Evolutionary conservation across 2,113 vertebrate species (phyloP), one percentile per base, ranked within the genome.

Genomic region (Nymphicus hollandicus): DNA sequence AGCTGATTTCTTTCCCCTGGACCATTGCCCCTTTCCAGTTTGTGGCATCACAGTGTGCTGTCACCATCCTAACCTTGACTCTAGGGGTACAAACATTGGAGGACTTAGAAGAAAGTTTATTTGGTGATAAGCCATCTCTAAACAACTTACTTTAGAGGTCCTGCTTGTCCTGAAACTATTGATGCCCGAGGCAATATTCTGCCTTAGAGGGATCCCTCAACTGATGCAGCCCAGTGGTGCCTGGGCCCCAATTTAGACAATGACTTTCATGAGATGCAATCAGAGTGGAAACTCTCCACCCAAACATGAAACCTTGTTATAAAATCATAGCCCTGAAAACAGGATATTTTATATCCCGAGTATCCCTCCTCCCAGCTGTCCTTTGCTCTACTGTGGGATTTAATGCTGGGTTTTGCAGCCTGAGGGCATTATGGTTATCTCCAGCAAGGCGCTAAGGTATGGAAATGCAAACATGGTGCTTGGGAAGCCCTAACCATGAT

Each of bases 1-100:
- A 39, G 27, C 3, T 9, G 25, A 63, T 69, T 58, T 11, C 29
- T 86, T 50, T 60, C 3, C 10, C 37, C 1, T 7, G 49, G 64
- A 27, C 18, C 22, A 3, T 13, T 8, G 6, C 39, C 5, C n/a
- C 44, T 39, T 74, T 17, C 50, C 66, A 69, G 7, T 23, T 13
- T 17, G 22, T 29, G 27, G 13, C 39, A 31, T 39, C 33, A 19
- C 0, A 0, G 50, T 0, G 0, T 58, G 29, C 22, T 72, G 66
- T 41, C 74, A 31, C 10, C 27, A 7, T 19, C 77, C 63, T 44
- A 23, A 65, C 44, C 17, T 44, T 46, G 49, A 53, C 64, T 13
- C 20, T n/a, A 82, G 10, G 46, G 55, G 3, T 29, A 28, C 16
- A 44, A 44, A n/a, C 0, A 0, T 56, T 1, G 11, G 13, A 49